These are phyloP conservation scores for Coptotermes formosanus DNA, from an alignment of 1,140 invertebrate genomes.

Conservation along the genomic window DNA sequence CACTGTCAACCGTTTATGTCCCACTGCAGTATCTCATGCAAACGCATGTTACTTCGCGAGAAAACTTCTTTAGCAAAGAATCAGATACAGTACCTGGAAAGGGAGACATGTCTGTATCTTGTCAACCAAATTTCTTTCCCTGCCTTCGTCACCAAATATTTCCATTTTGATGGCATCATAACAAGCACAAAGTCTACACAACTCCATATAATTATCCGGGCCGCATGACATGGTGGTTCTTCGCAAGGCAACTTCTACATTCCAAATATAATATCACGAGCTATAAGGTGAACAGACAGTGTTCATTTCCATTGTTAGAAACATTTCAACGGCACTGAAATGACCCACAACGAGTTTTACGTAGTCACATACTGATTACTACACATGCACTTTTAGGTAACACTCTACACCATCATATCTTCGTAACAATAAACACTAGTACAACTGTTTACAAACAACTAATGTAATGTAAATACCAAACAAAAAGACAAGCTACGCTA, in stretches of 20 bases:
- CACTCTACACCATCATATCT: too few species aligned
- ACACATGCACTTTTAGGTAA: too few species aligned
- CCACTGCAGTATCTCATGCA: too few species aligned
- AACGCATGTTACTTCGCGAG: too few species aligned
- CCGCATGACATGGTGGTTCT: slow-evolving; percentile 6
- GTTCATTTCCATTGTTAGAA: neutral
- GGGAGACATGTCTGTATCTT: slow-evolving; percentile 54
- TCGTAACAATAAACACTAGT: neutral
- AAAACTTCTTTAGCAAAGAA: neutral
- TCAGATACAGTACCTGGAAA: slow-evolving; percentile 48
- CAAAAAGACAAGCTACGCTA: neutral
- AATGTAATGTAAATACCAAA: neutral
- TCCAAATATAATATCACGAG: neutral
- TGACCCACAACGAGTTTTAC: too few species aligned
- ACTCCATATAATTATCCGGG: slow-evolving; percentile 39
- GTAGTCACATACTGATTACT: too few species aligned
- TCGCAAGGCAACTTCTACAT: neutral
- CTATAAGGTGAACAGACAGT: neutral
- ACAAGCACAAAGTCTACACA: slow-evolving; percentile 54
- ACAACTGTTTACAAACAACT: neutral
- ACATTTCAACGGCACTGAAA: neutral
- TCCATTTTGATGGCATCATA: slow-evolving; percentile 54
- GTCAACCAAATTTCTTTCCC: slow-evolving; percentile 50
- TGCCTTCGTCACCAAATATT: slow-evolving; percentile 53
- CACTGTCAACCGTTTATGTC: too few species aligned